A percentile compares a stretch with the other conserved stretches of the same genome.
phyloP scores from a whole-genome alignment of 1,140 invertebrate species.

The Oscheius sp. region DNA sequence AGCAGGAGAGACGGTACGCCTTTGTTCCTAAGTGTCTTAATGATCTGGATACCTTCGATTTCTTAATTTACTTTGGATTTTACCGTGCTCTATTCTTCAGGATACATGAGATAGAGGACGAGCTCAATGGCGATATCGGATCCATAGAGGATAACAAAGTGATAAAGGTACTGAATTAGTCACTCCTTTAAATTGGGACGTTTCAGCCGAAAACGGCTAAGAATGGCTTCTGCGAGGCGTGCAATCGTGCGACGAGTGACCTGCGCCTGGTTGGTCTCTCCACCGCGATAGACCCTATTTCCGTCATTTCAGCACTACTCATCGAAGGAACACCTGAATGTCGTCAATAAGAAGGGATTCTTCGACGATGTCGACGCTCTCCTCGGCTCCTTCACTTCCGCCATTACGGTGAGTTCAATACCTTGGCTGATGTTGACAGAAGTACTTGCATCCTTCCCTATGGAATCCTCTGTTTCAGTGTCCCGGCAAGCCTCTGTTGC shows the following conservation, averaged over 20 bases:
- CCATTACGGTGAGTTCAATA: background rate
- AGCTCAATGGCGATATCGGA: background rate
- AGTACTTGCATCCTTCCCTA: background rate
- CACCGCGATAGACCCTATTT: background rate
- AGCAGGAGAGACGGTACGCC: too few species aligned
- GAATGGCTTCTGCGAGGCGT: background rate
- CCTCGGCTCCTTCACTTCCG: background rate
- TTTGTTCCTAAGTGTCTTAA: too few species aligned
- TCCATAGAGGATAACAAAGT: background rate
- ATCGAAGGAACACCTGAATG: background rate
- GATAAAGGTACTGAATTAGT: background rate
- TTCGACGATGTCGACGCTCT: background rate
- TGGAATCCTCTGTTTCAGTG: background rate
- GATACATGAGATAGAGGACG: background rate
- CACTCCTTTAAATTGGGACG: background rate
- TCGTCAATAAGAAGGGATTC: background rate
- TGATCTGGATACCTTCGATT: too few species aligned
- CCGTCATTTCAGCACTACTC: constrained; percentile 1
- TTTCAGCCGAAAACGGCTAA: background rate
- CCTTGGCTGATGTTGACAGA: background rate
- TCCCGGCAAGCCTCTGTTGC: background rate
- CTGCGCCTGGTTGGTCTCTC: background rate
- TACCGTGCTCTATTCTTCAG: background rate
- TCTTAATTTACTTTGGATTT: background rate
- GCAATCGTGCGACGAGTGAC: background rate